A percentile compares a stretch with the other conserved stretches of the same genome.
Evolutionary conservation across 2,113 vertebrate species (phyloP).

Genomic region (Barnardius zonarius): DNA sequence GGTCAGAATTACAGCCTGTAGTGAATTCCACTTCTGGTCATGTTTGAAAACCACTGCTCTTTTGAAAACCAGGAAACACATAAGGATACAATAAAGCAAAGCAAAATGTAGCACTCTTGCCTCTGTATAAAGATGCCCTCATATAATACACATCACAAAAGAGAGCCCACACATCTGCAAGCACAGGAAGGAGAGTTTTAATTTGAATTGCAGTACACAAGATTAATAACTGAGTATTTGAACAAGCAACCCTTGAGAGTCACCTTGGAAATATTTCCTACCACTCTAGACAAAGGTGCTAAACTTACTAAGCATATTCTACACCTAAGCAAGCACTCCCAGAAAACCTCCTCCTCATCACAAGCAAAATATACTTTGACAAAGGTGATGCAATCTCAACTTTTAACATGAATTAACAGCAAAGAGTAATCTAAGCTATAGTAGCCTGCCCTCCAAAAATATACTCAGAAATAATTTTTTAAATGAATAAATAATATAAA

Average conservation of each 20-base stretch:
- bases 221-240: neutral
- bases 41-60: neutral
- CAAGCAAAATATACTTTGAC: neutral
- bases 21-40: neutral
- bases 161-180: neutral
- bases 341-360: neutral
- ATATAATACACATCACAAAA: neutral
- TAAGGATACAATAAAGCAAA: constrained; percentile 1
- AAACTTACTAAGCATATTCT: neutral
- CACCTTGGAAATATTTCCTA: neutral
- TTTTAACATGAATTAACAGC: neutral
- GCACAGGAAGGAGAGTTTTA: neutral
- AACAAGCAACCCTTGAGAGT: neutral
- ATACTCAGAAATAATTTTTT: neutral
- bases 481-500: neutral
- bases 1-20: constrained; percentile 12
- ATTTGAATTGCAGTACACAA: neutral
- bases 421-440: neutral
- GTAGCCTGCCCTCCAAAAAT: neutral
- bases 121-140: neutral
- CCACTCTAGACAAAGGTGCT: neutral
- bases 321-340: neutral
- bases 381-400: neutral
- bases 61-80: neutral
- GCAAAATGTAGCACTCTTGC: neutral